These are phyloP conservation scores for Botrylloides violaceus DNA, from an alignment of 23 tunicate genomes.

Conservation along the genomic window DNA sequence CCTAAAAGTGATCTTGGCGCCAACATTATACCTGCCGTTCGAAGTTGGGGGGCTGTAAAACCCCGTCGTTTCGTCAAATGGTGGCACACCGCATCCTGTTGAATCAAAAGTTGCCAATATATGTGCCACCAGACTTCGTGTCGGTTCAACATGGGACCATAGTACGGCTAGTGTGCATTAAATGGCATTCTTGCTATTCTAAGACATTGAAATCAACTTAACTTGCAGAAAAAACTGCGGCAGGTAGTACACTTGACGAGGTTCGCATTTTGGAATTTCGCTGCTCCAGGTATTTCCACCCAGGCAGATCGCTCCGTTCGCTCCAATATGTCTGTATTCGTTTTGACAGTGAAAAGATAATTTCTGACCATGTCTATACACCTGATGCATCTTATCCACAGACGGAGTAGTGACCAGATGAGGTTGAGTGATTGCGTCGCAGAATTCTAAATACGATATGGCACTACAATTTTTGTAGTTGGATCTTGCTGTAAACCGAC, in stretches of 20 bases:
- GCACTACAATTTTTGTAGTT: too few species aligned
- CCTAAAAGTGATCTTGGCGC: conserved; percentile 9
- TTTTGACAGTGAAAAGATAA: conserved; percentile 6
- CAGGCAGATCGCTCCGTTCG: neutral
- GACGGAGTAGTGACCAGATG: neutral
- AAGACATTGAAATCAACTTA: too few species aligned
- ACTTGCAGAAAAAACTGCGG: too few species aligned
- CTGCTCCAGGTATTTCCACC: neutral
- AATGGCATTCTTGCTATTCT: too few species aligned
- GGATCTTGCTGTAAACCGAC: too few species aligned
- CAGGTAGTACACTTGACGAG: neutral
- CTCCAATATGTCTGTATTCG: neutral
- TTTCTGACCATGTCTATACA: conserved; percentile 3
- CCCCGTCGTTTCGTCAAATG: neutral
- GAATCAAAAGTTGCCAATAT: too few species aligned
- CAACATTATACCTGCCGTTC: neutral
- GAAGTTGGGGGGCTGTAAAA: neutral
- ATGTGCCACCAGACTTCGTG: too few species aligned
- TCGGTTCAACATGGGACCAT: too few species aligned
- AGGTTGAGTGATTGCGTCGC: neutral
- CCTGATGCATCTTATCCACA: neutral
- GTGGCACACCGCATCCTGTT: neutral
- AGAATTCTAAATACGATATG: neutral
- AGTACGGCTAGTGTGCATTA: too few species aligned
- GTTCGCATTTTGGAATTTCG: neutral